These are phyloP conservation scores for Drosophila aff. DNA, from an alignment of 1,140 invertebrate species.

Conservation along the genomic window DNA sequence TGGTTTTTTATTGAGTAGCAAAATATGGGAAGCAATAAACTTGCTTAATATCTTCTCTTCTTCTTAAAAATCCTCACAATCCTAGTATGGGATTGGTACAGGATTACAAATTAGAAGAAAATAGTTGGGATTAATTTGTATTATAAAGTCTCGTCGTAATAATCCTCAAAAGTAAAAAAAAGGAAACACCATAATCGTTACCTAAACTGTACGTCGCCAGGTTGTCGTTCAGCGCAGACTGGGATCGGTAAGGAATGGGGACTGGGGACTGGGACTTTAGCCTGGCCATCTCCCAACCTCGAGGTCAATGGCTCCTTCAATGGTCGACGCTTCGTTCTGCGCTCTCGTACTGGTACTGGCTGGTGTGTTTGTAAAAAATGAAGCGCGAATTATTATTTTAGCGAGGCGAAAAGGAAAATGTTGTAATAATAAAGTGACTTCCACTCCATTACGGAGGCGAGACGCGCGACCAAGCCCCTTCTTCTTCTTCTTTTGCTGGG, in stretches of 20 bases:
- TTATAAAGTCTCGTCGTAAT: too few relatives aligned
- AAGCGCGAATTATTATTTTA: slow-evolving; percentile 83
- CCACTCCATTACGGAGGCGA: slow-evolving; percentile 55
- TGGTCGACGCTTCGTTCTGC: slow-evolving; percentile 33
- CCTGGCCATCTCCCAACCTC: slow-evolving; percentile 30
- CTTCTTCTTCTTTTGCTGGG: slow-evolving; percentile 6
- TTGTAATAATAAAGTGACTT: slow-evolving; percentile 79
- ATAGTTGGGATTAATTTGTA: not conserved
- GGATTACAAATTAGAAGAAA: not conserved
- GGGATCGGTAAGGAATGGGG: slow-evolving; percentile 10
- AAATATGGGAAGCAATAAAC: not conserved
- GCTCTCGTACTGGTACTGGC: not conserved
- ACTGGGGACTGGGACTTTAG: slow-evolving; percentile 22
- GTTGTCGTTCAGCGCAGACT: slow-evolving; percentile 25
- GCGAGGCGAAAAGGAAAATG: slow-evolving; percentile 76
- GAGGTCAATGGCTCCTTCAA: slow-evolving; percentile 52
- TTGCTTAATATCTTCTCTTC: not conserved
- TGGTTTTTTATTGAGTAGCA: not conserved
- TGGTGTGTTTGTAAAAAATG: slow-evolving; percentile 65
- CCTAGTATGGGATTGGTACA: not conserved
- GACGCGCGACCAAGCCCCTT: slow-evolving; percentile 31
- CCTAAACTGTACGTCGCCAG: slow-evolving; percentile 20
- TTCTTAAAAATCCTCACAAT: not conserved
- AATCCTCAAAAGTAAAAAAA: not conserved
- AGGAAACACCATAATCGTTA: not conserved